A percentile compares a stretch with the other conserved stretches of the same genome.
These are phyloP conservation scores for Rosalia funebris DNA, from an alignment of 2,888 invertebrate species.

Conservation along the genomic window DNA sequence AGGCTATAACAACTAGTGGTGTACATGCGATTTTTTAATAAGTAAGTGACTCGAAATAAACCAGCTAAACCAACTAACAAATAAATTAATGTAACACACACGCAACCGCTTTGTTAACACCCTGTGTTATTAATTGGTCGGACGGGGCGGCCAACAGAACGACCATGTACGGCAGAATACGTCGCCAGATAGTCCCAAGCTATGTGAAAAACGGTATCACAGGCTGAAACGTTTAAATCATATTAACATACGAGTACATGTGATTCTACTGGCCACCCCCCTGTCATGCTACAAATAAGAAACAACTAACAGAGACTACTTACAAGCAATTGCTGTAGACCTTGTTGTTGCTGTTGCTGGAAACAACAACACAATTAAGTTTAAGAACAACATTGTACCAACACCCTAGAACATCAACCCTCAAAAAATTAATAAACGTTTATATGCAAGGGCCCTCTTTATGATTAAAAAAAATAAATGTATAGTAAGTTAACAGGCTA, in stretches of 20 bases:
- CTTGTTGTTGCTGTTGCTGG: conserved; percentile 93
- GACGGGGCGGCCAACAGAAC: conserved; percentile 8
- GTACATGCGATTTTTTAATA: conserved; percentile 27
- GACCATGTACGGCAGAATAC: no score
- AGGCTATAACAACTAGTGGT: background rate
- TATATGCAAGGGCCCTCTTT: no score
- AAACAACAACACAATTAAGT: conserved; percentile 64
- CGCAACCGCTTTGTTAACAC: conserved; percentile 27
- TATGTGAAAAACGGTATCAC: no score
- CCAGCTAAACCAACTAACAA: conserved; percentile 8
- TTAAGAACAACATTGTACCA: conserved; percentile 47
- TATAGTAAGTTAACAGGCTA: no score
- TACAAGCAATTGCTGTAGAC: conserved; percentile 92
- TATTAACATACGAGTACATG: no score
- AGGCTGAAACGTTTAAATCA: no score
- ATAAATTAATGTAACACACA: conserved; percentile 28
- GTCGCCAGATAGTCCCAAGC: no score
- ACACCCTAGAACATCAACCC: conserved; percentile 48
- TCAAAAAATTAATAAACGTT: conserved; percentile 1
- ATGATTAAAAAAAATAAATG: no score
- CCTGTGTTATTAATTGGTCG: conserved; percentile 7
- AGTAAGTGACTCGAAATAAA: conserved; percentile 24
- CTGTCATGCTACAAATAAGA: conserved; percentile 28
- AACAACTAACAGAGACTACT: conserved; percentile 66
- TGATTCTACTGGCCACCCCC: conserved; percentile 15